These are phyloP conservation scores for Drosophila novamexicana DNA, from an alignment of 1,140 invertebrate species.

Conservation along the genomic window DNA sequence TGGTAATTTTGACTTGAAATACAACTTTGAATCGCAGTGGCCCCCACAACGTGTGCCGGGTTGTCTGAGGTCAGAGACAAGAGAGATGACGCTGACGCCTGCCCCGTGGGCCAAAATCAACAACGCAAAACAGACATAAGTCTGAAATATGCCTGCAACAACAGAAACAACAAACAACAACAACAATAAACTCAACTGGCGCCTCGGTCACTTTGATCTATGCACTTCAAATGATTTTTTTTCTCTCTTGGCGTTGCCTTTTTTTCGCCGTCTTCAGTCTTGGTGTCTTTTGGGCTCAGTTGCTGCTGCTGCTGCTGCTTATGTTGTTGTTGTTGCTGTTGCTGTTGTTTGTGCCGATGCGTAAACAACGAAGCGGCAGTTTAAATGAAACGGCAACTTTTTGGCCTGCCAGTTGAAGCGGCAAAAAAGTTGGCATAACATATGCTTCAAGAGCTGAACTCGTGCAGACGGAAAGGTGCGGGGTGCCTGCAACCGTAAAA, in stretches of 20 bases:
- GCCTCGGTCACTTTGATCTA: slow-evolving; percentile 78
- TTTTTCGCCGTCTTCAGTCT: neutral
- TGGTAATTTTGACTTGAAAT: slow-evolving; percentile 57
- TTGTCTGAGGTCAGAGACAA: slow-evolving; percentile 69
- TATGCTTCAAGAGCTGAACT: slow-evolving; percentile 40
- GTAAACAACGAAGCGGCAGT: slow-evolving; percentile 74
- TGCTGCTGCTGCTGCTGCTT: neutral
- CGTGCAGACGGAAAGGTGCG: neutral
- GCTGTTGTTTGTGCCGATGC: slow-evolving; percentile 69
- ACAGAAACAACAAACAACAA: slow-evolving; percentile 24
- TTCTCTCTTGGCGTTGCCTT: slow-evolving; percentile 44
- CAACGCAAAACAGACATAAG: slow-evolving; percentile 28
- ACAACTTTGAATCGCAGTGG: slow-evolving; percentile 24
- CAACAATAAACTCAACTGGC: slow-evolving; percentile 50
- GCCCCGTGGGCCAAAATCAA: slow-evolving; percentile 50
- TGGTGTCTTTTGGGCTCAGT: slow-evolving; percentile 2
- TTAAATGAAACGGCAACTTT: slow-evolving; percentile 81
- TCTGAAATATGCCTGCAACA: slow-evolving; percentile 46
- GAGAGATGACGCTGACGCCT: slow-evolving; percentile 36
- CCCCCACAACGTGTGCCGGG: slow-evolving; percentile 72
- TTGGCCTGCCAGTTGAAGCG: slow-evolving; percentile 53
- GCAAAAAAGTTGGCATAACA: slow-evolving; percentile 71
- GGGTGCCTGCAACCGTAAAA: slow-evolving; percentile 27
- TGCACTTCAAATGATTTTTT: slow-evolving; percentile 76
- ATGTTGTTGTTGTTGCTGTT: slow-evolving; percentile 21